A percentile compares a stretch with the other conserved stretches of the same genome.
Evolutionary conservation across 2,797 vertebrate genomes (phyloP).

Genomic region (Coranthus polyacanthus): DNA sequence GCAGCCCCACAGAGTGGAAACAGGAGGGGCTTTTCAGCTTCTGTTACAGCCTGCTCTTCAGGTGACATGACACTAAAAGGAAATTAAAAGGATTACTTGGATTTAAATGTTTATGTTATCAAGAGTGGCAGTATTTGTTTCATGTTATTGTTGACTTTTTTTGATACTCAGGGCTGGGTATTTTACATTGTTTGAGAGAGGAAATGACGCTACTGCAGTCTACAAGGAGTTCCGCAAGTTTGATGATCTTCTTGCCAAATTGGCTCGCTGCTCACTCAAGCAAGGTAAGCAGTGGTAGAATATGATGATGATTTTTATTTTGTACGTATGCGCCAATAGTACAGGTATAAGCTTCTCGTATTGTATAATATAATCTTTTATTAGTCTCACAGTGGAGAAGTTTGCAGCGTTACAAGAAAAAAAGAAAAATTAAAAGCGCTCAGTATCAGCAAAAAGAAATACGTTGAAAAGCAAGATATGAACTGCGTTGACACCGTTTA

Average conservation of each 20-base stretch:
- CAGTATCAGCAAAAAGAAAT: too few relatives aligned
- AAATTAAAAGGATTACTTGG: neutral
- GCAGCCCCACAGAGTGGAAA: conserved; percentile 76
- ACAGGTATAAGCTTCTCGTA: too few relatives aligned
- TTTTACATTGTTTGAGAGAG: conserved; percentile 81
- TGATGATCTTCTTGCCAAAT: conserved; percentile 86
- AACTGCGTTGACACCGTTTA: too few relatives aligned
- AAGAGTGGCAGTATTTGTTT: neutral
- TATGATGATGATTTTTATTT: too few relatives aligned
- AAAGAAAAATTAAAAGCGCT: too few relatives aligned
- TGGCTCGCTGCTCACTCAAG: conserved; percentile 80
- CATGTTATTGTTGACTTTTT: conserved; percentile 2
- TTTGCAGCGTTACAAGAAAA: too few relatives aligned
- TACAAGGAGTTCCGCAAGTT: conserved; percentile 87
- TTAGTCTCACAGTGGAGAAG: too few relatives aligned
- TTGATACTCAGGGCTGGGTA: conserved; percentile 88
- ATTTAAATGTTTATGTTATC: neutral
- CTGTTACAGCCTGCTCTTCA: conserved; percentile 89
- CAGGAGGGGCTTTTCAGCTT: conserved; percentile 86
- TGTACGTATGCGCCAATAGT: neutral
- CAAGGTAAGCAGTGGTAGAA: too few relatives aligned
- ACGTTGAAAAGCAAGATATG: too few relatives aligned
- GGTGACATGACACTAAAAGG: conserved; percentile 71
- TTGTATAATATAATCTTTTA: too few relatives aligned
- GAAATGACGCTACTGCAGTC: conserved; percentile 67